Conservation (phyloP, 2,113 vertebrate genomes). For the Trematomus loennbergii region DNA sequence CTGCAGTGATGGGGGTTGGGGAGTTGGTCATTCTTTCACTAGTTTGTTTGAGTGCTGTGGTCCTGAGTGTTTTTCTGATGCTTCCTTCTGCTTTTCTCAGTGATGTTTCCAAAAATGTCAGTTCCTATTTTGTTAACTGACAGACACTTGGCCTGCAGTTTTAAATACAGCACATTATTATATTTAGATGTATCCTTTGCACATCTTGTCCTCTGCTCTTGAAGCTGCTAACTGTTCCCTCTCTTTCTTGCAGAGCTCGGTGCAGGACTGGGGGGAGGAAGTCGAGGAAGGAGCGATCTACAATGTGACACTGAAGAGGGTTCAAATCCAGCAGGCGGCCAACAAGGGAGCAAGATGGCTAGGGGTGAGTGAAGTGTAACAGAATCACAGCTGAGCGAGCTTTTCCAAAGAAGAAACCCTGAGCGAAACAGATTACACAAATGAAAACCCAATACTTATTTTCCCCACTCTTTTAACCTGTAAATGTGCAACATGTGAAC, state of each 20-base stretch:
- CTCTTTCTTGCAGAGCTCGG: conserved; percentile 86
- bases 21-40: conserved; percentile 56
- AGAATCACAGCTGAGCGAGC: conserved; percentile 12
- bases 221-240: conserved; percentile 12
- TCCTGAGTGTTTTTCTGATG: conserved; percentile 6
- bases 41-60: conserved; percentile 30
- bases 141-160: background rate
- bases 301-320: conserved; percentile 94
- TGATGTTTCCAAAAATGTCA: background rate
- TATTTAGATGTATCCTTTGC: background rate
- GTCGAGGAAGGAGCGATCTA: conserved; percentile 96
- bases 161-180: background rate
- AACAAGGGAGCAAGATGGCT: conserved; percentile 93
- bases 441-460: background rate
- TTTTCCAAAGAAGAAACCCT: background rate
- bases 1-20: conserved; percentile 70
- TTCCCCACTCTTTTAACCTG: conserved; percentile 38
- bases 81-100: conserved; percentile 31
- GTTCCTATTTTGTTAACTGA: conserved; percentile 1
- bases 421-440: background rate
- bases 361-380: conserved; percentile 78
- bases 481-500: conserved; percentile 28
- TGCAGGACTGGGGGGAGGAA: conserved; percentile 97
- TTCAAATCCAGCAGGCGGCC: conserved; percentile 96
- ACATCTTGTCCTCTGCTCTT: background rate